Evolutionary conservation across 2,113 vertebrate species (phyloP), one percentile per base, ranked within the genome.

Genomic region (Hyaena hyaena): DNA sequence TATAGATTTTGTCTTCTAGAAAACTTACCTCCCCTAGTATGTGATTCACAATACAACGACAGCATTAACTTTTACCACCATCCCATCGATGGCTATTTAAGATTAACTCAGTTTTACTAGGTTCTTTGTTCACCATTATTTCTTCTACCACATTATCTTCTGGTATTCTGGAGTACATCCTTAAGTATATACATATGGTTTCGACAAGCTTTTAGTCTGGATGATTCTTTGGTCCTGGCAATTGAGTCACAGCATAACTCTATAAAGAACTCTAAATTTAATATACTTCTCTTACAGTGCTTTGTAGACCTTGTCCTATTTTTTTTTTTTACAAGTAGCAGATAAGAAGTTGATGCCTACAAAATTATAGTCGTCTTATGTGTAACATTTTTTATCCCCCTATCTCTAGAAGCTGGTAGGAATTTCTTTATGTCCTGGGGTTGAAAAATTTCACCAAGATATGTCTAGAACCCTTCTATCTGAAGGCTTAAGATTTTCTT

Each of bases 261-360:
- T 89, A 77, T 12, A 66, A 95, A 69, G 24, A 92, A 83, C 31
- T 95, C 88, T 77, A 95, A 71, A 83, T 93, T 76, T 26, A 96
- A 97, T 90, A 96, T 74, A 88, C 11, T 82, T 50, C 14, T 28
- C 68, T 28, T 73, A 71, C 1, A 58, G 76, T 24, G 77, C 19
- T 83, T 90, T 91, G 33, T 58, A 77, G 26, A 82, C 15, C 35
- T 69, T 79, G 28, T 35, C 61, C 58, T 95, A 50, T 14, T 92
- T 90, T 90, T 65, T 90, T 65, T 87, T 92, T 85, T 21, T 3
- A 50, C 12, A 92, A 50, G 76, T 35, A 85, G 66, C n/a, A 74
- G 65, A 74, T 68, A 23, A 88, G 58, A 96, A 88, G 19, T 48
- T 90, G 39, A 94, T 55, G 26, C 24, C 45, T 61, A 86, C 7